Evolutionary conservation across 2,113 vertebrate species (phyloP).

Genomic region (Colossoma macropomum): DNA sequence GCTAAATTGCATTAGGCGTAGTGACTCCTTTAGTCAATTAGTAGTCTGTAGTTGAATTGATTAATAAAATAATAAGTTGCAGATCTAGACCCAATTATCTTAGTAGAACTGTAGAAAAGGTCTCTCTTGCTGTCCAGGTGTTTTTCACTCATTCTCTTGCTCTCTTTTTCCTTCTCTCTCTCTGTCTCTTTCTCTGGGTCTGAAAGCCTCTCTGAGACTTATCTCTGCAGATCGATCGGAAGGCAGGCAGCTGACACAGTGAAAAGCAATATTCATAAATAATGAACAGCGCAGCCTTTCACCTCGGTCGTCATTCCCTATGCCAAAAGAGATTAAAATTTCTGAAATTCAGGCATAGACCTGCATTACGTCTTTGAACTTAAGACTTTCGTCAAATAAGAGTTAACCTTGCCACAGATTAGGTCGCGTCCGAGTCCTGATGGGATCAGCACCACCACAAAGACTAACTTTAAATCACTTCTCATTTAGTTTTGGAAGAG

Average conservation of each 20-base stretch:
- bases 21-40: too few relatives aligned
- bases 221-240: conserved; percentile 82
- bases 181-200: conserved; percentile 25
- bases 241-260: conserved; percentile 80
- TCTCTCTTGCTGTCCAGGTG: neutral
- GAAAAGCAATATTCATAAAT: conserved; percentile 88
- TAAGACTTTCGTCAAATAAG: neutral
- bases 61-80: too few relatives aligned
- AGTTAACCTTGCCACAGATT: neutral
- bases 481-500: too few relatives aligned
- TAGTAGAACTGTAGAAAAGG: too few relatives aligned
- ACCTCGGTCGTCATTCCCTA: conserved; percentile 64
- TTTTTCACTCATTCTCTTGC: conserved; percentile 22
- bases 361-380: neutral
- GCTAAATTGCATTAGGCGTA: too few relatives aligned
- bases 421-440: too few relatives aligned
- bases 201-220: conserved; percentile 54
- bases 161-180: conserved; percentile 35
- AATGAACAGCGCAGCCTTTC: conserved; percentile 77
- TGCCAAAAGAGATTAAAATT: conserved; percentile 37
- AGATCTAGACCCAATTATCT: too few relatives aligned
- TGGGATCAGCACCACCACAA: too few relatives aligned
- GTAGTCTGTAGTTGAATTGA: too few relatives aligned
- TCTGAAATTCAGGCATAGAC: neutral
- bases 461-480: too few relatives aligned